phyloP scores from a whole-genome alignment of 2,888 invertebrate species.

The Lathronympha strigana region DNA sequence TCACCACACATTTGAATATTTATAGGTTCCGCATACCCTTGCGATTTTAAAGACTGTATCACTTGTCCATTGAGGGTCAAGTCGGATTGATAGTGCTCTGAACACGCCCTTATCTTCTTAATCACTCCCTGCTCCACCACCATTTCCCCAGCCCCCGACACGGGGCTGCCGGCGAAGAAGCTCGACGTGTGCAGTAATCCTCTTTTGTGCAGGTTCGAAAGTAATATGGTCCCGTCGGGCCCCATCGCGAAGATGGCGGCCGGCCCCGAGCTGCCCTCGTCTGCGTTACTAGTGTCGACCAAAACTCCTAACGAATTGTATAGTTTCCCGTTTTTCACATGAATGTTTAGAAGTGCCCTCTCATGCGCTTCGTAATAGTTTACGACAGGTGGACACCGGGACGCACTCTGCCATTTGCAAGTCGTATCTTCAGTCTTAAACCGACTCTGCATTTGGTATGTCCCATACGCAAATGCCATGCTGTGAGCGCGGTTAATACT shows the following conservation, averaged over 20 bases:
- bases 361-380: neutral
- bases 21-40: slow-evolving; percentile 4
- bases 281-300: slow-evolving; percentile 1
- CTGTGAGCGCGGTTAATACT: neutral
- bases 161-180: slow-evolving; percentile 3
- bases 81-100: slow-evolving; percentile 2
- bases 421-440: neutral
- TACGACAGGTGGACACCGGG: neutral
- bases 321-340: neutral
- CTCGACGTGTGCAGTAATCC: neutral
- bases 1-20: neutral
- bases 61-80: neutral
- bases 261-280: neutral
- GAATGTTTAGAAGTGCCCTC: neutral
- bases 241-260: slow-evolving; percentile 10
- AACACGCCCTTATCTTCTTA: neutral
- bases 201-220: neutral
- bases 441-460: slow-evolving; percentile 1
- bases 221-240: neutral
- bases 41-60: neutral
- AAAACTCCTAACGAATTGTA: neutral
- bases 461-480: neutral
- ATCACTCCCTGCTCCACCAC: neutral
- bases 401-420: neutral
- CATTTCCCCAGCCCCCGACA: neutral